phyloP scores from a whole-genome alignment of 2,888 invertebrate species.

The Eupeodes luniger region DNA sequence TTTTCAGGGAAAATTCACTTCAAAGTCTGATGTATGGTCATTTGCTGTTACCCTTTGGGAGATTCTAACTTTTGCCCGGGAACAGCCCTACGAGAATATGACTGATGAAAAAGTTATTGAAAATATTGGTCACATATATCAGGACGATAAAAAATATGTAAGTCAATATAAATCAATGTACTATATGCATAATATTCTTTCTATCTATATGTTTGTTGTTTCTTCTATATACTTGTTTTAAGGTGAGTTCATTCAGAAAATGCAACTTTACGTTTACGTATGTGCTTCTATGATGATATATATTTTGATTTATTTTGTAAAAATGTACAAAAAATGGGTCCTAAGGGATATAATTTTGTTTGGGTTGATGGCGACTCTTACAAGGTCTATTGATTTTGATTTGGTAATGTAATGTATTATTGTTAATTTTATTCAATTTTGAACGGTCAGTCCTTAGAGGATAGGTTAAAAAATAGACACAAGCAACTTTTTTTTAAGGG shows the following conservation, averaged over 20 bases:
- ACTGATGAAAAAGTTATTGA: constrained; percentile 93
- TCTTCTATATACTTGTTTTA: no score
- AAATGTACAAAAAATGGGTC: constrained; percentile 60
- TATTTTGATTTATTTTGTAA: constrained; percentile 66
- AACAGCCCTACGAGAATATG: constrained; percentile 92
- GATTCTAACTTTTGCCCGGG: constrained; percentile 91
- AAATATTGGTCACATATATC: constrained; percentile 91
- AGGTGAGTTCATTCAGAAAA: neutral
- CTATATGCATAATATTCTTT: neutral
- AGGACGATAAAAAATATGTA: constrained; percentile 89
- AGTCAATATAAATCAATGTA: constrained; percentile 79
- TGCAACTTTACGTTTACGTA: neutral
- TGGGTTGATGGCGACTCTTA: constrained; percentile 29
- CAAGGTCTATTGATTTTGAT: constrained; percentile 49
- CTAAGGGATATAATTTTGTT: constrained; percentile 47
- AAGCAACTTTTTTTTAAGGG: neutral
- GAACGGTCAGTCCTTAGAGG: constrained; percentile 33
- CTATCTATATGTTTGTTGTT: no score
- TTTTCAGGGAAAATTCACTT: constrained; percentile 90
- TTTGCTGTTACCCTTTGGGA: constrained; percentile 95
- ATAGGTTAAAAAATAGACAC: neutral
- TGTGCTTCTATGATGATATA: neutral
- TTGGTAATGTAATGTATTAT: constrained; percentile 42
- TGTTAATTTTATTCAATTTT: constrained; percentile 40
- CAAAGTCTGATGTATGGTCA: constrained; percentile 95